Evolutionary conservation across 2,113 vertebrate species (phyloP), one percentile per base, ranked within the genome.

Genomic region (Prunella himalayana): DNA sequence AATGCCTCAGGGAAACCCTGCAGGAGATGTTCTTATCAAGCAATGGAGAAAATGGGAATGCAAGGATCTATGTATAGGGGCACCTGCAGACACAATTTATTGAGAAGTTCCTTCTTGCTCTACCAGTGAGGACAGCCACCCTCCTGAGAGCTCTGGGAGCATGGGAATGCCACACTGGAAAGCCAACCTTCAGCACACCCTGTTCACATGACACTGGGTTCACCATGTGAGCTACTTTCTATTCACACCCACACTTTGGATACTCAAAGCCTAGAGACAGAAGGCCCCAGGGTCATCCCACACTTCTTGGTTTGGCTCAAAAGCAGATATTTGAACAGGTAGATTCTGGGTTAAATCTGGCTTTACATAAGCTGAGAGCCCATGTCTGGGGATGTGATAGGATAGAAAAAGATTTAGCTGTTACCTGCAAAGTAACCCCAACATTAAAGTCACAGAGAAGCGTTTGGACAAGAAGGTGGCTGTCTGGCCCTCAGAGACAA

Each of bases 271-370:
- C 63, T 44, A 16, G 28, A 64, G 33, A 71, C 2, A 66, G 18
- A 94, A 71, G n/a, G 44, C 35, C 82, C 8, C 41, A 27, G 25
- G 7, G 72, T n/a, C 56, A 68, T 9, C 53, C n/a, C n/a, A 21
- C 14, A 11, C 24, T 72, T n/a, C 64, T 53, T 31, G 49, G 37
- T 64, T 65, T 80, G 54, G 45, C 47, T 81, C 88, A 45, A 68
- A 85, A 88, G 85, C 37, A 71, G 53, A 17, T 23, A 66, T 30
- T n/a, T 54, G 59, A 72, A 70, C 85, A 72, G 90, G 57, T 11
- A 75, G 27, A n/a, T 87, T 60, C 50, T 65, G 53, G 87, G 84
- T 88, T 95, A 93, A 94, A 66, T 63, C 64, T 73, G 88, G 92
- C 88, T 95, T 94, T 90, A 63, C 42, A 9, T 87, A 95, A 94